Evolutionary conservation across 2,113 vertebrate species (phyloP).

Genomic region (Cromileptes altivelis): DNA sequence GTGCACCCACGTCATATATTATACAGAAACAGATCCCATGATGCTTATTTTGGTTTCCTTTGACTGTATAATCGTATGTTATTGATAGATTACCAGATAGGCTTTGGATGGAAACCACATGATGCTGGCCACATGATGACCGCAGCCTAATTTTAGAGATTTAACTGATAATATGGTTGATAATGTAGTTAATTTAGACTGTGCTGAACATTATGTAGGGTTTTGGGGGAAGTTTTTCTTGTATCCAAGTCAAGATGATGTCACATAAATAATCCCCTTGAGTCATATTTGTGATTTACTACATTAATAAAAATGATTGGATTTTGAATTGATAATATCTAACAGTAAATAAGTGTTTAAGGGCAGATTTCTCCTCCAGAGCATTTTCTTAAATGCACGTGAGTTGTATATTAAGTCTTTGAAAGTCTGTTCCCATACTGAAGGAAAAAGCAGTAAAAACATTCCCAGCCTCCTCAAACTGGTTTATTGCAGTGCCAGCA

Average conservation of each 20-base stretch:
- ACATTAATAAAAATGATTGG: neutral
- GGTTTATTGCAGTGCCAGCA: slow-evolving; percentile 14
- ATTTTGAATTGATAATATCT: neutral
- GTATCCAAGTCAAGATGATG: neutral
- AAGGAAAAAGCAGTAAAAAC: slow-evolving; percentile 17
- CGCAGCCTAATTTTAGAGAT: neutral
- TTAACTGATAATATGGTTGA: neutral
- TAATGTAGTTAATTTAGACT: neutral
- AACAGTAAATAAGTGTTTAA: neutral
- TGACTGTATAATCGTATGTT: neutral
- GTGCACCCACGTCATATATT: neutral
- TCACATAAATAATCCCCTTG: neutral
- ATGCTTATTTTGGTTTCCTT: neutral
- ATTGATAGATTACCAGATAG: neutral
- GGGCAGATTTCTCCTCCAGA: neutral
- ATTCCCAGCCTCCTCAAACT: neutral
- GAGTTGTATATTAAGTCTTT: neutral
- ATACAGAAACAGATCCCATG: neutral
- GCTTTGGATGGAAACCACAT: neutral
- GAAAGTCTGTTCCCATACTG: neutral
- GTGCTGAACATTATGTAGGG: neutral
- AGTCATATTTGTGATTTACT: neutral
- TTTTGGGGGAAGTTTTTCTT: neutral
- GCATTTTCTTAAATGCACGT: neutral
- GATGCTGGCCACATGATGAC: neutral